phyloP scores from a whole-genome alignment of 2,113 vertebrate species.

The Oncorhynchus keta region DNA sequence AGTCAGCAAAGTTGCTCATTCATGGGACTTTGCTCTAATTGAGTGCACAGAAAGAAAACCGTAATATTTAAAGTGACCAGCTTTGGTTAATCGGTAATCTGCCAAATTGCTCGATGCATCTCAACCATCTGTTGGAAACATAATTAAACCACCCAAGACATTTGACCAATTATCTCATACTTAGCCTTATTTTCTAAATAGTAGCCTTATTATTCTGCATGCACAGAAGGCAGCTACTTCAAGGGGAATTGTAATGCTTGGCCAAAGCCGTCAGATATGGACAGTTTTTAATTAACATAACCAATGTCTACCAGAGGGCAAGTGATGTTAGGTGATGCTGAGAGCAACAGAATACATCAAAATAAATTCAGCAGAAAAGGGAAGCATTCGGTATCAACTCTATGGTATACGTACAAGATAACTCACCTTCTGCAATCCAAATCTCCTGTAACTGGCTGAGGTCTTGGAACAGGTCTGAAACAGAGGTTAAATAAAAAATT shows the following conservation, averaged over 20 bases:
- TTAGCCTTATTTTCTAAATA: too few species aligned
- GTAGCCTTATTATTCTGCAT: too few species aligned
- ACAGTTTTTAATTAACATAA: too few species aligned
- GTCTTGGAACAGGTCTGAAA: conserved; percentile 93
- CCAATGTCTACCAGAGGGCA: not conserved
- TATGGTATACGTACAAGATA: conserved; percentile 21
- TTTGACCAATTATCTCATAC: too few species aligned
- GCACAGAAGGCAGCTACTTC: too few species aligned
- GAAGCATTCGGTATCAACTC: not conserved
- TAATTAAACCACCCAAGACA: too few species aligned
- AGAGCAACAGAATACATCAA: too few species aligned
- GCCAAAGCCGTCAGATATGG: too few species aligned
- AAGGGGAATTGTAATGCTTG: too few species aligned
- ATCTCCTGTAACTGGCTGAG: conserved; percentile 96
- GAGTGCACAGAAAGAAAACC: conserved; percentile 14
- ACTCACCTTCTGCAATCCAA: conserved; percentile 92
- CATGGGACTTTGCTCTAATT: conserved; percentile 40
- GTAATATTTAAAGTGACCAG: conserved; percentile 16
- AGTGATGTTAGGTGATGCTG: not conserved
- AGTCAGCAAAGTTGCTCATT: conserved; percentile 47
- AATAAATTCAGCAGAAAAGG: not conserved
- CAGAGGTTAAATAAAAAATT: not conserved
- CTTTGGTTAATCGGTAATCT: too few species aligned
- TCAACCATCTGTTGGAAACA: too few species aligned
- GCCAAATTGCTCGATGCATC: too few species aligned